Evolutionary conservation across 2,888 invertebrate species (phyloP).

Genomic region (Nipponacmea schrenckii): DNA sequence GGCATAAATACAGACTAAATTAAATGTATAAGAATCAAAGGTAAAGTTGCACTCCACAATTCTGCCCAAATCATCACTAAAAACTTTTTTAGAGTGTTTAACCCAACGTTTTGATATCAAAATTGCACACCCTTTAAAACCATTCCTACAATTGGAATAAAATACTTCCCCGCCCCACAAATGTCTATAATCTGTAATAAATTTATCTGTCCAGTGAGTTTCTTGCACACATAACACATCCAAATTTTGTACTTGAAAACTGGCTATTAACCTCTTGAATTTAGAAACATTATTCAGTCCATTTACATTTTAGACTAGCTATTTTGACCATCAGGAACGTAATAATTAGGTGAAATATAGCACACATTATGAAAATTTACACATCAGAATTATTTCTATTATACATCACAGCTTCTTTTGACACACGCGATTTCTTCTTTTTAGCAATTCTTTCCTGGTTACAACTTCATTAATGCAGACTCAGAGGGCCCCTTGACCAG

Average conservation of each 20-base stretch:
- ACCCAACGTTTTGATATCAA: neutral
- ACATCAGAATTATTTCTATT: too few species aligned
- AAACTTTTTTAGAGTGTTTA: neutral
- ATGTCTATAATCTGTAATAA: neutral
- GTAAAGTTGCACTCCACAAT: too few species aligned
- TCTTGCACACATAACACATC: neutral
- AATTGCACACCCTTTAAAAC: conserved; percentile 1
- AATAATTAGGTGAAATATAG: too few species aligned
- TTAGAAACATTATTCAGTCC: neutral
- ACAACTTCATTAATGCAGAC: too few species aligned
- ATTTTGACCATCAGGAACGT: neutral
- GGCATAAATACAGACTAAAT: neutral
- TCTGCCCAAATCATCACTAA: neutral
- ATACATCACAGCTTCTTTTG: too few species aligned
- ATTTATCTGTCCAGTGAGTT: neutral
- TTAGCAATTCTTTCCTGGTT: too few species aligned
- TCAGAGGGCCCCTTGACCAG: too few species aligned
- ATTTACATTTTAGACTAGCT: neutral
- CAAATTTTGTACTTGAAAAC: neutral
- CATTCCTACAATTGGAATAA: neutral
- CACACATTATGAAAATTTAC: too few species aligned
- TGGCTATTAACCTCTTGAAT: neutral
- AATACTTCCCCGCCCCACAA: neutral
- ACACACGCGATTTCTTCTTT: too few species aligned
- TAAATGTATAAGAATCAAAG: neutral